Percentiles rank a stretch among this genome's conserved stretches.
phyloP scores from a whole-genome alignment of 2,888 invertebrate genomes.

The Nephrotoma guestfalica region DNA sequence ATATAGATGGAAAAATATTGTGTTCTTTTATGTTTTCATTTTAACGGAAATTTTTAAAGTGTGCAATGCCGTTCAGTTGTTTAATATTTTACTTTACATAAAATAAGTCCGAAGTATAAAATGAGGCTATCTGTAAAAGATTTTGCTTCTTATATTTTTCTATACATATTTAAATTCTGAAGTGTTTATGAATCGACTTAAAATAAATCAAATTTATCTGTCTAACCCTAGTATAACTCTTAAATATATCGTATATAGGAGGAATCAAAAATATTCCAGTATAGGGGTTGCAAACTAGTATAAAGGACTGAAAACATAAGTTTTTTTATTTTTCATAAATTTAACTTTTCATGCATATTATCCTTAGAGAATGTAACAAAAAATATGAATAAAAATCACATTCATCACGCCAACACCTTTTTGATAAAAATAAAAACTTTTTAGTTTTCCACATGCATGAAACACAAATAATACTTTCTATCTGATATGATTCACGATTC shows the following conservation, averaged over 20 bases:
- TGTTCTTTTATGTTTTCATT: neutral
- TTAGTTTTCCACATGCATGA: neutral
- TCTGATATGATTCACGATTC: neutral
- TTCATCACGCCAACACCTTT: constrained; percentile 1
- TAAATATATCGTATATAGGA: neutral
- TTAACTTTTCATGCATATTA: neutral
- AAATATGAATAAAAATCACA: constrained; percentile 1
- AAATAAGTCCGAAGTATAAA: neutral
- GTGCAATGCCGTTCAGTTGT: neutral
- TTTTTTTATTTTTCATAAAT: neutral
- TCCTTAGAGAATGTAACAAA: neutral
- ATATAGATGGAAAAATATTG: neutral
- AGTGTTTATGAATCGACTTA: constrained; percentile 3
- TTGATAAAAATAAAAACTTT: neutral
- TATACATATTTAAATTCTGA: neutral
- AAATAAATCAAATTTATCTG: constrained; percentile 1
- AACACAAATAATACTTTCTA: neutral
- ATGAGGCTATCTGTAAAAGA: neutral
- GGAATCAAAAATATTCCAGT: neutral
- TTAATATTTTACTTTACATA: neutral
- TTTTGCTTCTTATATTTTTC: neutral
- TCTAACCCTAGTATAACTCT: neutral
- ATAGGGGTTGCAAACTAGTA: neutral
- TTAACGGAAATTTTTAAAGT: neutral
- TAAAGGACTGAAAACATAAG: neutral